Evolutionary conservation across 2,888 invertebrate genomes (phyloP), one percentile per base, ranked within the genome.

Genomic region (Sclerodermus sp.): DNA sequence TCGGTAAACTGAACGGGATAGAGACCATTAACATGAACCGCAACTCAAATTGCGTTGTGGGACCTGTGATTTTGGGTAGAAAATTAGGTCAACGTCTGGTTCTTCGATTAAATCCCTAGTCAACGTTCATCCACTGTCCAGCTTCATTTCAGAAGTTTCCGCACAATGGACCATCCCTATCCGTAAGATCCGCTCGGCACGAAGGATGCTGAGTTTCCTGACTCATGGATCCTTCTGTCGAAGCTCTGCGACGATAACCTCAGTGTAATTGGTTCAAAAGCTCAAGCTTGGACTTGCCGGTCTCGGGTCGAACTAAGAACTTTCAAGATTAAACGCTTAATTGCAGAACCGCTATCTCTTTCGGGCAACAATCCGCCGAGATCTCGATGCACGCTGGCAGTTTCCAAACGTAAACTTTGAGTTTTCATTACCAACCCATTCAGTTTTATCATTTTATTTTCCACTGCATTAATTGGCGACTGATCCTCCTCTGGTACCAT

Each of bases 261-360:
- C 58, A 55, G 55, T 60, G 66, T 70, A 71, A 71, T 71, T 71
- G 71, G 65, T 64, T 57, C 58, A 58, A 64, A 63, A 58, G 56
- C 57, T 44, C 53, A 38, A 42, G 44, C 51, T 43, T 34, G 50
- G 44, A 46, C 47, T 44, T 16, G 17, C 38, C 32, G 53, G 45
- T 55, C 54, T 48, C 60, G 42, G 58, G 58, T 51, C 53, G 44
- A 58, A 51, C 65, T 55, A 58, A 53, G 62, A 67, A 70, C 67
- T 70, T 67, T 62, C 58, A 55, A 61, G 66, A 67, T 68, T 67
- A 68, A 64, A 64, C 66, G 61, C 64, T 71, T 68, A 71, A 71
- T 70, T 68, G 64, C 63, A 55, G 52, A 46, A 43, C 47, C 39
- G 56, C 52, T 62, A 59, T 64, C 67, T 57, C 55, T 56, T 54